Evolutionary conservation across 2,888 invertebrate genomes (phyloP).

Genomic region (Polydesmus complanatus): DNA sequence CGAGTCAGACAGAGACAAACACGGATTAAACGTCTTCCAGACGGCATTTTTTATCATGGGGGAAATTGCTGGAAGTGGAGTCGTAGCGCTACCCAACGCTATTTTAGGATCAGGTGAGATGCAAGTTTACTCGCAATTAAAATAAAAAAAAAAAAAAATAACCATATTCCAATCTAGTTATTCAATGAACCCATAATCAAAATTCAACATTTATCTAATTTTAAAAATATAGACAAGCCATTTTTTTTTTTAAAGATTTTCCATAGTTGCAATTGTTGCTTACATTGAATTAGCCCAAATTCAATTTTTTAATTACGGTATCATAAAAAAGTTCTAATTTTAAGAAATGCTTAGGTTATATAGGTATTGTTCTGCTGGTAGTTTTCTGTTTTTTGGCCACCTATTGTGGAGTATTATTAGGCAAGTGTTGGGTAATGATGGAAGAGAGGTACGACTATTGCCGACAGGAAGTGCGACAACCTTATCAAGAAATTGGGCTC

Average conservation of each 20-base stretch:
- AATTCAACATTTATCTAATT: too few relatives aligned
- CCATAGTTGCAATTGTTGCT: too few relatives aligned
- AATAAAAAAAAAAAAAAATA: too few relatives aligned
- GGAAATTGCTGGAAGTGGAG: conserved; percentile 56
- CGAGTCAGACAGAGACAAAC: neutral
- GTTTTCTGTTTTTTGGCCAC: conserved; percentile 46
- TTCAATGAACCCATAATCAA: too few relatives aligned
- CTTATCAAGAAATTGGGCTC: conserved; percentile 52
- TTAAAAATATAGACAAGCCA: too few relatives aligned
- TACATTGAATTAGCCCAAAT: too few relatives aligned
- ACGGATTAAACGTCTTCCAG: conserved; percentile 9
- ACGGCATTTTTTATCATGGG: conserved; percentile 45
- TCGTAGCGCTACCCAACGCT: conserved; percentile 50
- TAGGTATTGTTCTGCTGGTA: conserved; percentile 46
- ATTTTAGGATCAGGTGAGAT: conserved; percentile 51
- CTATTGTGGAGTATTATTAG: conserved; percentile 51
- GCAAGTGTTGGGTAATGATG: conserved; percentile 53
- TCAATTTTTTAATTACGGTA: too few relatives aligned
- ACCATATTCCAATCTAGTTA: too few relatives aligned
- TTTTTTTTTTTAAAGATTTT: too few relatives aligned
- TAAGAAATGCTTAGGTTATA: conserved; percentile 56
- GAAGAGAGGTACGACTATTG: conserved; percentile 48
- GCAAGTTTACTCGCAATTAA: too few relatives aligned
- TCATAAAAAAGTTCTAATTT: too few relatives aligned
- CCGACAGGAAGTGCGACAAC: conserved; percentile 42